Conservation (phyloP, 2,797 vertebrate genomes). For the Harpagifer antarcticus region DNA sequence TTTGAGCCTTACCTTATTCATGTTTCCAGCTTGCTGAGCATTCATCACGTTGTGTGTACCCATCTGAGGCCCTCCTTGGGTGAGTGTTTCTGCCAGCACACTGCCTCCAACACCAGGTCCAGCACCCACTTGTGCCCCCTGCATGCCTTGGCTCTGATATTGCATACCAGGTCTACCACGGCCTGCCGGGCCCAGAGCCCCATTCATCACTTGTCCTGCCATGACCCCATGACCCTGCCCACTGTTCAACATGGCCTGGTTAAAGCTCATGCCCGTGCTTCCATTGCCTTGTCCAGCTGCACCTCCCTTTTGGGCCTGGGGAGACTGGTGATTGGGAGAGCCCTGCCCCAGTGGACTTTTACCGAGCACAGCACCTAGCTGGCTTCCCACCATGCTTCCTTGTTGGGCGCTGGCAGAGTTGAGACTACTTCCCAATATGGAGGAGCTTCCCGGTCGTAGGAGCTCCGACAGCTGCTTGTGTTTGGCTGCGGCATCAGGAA, state of each 20-base stretch:
- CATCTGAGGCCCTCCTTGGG: constrained; percentile 92
- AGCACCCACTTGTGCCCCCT: constrained; percentile 79
- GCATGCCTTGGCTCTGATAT: constrained; percentile 91
- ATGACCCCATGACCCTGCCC: constrained; percentile 92
- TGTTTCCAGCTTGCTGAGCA: constrained; percentile 91
- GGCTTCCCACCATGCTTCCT: constrained; percentile 85
- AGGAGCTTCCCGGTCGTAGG: constrained; percentile 91
- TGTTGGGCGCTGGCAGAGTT: constrained; percentile 89
- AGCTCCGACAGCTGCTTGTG: constrained; percentile 99
- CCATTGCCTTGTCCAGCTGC: constrained; percentile 85
- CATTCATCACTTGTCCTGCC: constrained; percentile 96
- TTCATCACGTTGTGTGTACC: constrained; percentile 88
- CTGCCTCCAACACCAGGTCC: constrained; percentile 83
- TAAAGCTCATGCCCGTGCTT: constrained; percentile 89
- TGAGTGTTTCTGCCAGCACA: constrained; percentile 94
- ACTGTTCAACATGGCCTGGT: constrained; percentile 93
- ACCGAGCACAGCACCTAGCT: constrained; percentile 85
- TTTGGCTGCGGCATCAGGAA: constrained; percentile 96
- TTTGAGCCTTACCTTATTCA: constrained; percentile 91
- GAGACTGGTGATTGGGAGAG: constrained; percentile 86
- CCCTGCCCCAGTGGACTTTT: constrained; percentile 93
- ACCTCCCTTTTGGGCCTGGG: constrained; percentile 93
- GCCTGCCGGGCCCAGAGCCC: constrained; percentile 91
- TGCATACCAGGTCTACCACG: constrained; percentile 90
- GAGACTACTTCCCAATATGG: constrained; percentile 87